Base-by-base conservation (phyloP, 2,888 invertebrate species). In the Fragum fragum region DNA sequence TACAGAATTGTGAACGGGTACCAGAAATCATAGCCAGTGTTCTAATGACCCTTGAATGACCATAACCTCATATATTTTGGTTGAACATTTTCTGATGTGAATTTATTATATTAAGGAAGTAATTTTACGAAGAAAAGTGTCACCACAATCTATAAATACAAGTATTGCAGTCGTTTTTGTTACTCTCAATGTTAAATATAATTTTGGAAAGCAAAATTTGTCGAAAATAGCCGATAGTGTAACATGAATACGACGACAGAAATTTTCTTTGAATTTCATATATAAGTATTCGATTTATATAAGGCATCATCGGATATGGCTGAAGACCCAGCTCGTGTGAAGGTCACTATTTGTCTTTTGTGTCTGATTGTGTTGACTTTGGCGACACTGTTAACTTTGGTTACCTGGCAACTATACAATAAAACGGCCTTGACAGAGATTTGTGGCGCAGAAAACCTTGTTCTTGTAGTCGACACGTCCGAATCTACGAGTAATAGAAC, bases 361-460 rank as follows among this genome's bases (percentile, higher is more conserved):
- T 39, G 66, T 26, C 23, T 66, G 1, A 66, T 66, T 18, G n/a
- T 66, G 21, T 42, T 66, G 42, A 42, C 66, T 5, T 66, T 66
- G 26, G 21, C 42, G 21, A 42, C 36, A 9, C 23, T 66, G 6
- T 26, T 66, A 11, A 26, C 66, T 0, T 42, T 66, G 26, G 21
- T 66, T 23, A 42, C 66, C 9, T 66, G 66, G 42, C 36, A 42
- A 66, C 42, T 66, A 6, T 42, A 39, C 66, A 42, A 66, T 18
- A 61, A 61, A 57, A 57, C 26, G 26, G 9, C 57, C 21, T 57
- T 57, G 21, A 11, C 32, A 57, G 2, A 5, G 26, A 57, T 57
- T 2, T 57, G 57, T 57, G 14, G 23, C 2, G 14, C 11, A 3
- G 57, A 26, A 26, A 21, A 21, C 14, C 26, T 11, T 1, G n/a